phyloP scores from a whole-genome alignment of 2,797 vertebrate genomes.

The Chromis chromis region DNA sequence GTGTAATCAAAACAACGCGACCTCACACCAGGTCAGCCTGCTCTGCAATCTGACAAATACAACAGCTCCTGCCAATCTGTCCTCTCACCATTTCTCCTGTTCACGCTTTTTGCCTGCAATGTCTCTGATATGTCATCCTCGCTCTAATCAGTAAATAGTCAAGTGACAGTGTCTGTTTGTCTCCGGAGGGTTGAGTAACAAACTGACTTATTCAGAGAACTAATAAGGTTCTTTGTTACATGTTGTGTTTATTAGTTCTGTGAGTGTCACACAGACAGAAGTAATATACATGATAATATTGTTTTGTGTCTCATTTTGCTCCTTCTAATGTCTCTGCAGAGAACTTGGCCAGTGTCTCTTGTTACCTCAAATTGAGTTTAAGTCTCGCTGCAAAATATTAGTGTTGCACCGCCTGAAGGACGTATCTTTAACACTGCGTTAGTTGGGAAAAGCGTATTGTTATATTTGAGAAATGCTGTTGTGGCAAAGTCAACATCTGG shows the following conservation, averaged over 20 bases:
- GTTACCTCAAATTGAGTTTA: too few relatives aligned
- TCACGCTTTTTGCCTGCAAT: neutral
- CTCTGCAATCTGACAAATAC: slow-evolving; percentile 8
- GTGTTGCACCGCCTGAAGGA: too few relatives aligned
- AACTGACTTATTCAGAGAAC: neutral
- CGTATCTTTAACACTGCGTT: too few relatives aligned
- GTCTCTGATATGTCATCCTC: neutral
- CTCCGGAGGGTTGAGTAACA: neutral
- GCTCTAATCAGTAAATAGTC: neutral
- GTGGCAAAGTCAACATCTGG: too few relatives aligned
- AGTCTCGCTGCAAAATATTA: too few relatives aligned
- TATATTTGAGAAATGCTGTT: too few relatives aligned
- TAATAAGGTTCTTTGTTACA: neutral
- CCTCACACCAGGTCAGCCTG: slow-evolving; percentile 49
- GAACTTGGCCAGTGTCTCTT: too few relatives aligned
- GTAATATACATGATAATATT: too few relatives aligned
- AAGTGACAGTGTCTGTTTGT: neutral
- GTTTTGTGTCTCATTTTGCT: too few relatives aligned
- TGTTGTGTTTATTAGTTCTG: neutral
- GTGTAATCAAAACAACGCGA: slow-evolving; percentile 37
- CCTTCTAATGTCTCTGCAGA: too few relatives aligned
- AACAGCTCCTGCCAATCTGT: neutral
- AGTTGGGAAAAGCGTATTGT: too few relatives aligned
- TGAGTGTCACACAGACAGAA: neutral
- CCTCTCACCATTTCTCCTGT: neutral